Base-by-base conservation (phyloP, 2,888 invertebrate species). In the Aquatica leii region DNA sequence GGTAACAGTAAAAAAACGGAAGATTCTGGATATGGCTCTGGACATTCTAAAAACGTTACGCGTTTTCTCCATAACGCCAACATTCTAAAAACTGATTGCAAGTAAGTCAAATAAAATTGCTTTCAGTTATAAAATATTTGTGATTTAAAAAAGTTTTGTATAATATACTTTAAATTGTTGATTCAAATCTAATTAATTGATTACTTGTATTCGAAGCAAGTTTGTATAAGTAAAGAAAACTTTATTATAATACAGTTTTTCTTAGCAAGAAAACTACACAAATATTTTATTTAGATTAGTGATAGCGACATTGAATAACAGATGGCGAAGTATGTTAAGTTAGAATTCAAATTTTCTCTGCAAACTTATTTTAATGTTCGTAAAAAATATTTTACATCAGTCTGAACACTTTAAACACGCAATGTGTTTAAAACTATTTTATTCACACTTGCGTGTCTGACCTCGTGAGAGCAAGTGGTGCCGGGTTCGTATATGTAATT, bases 51-150 rank as follows among this genome's bases (percentile, higher is more conserved):
- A n/a, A 74, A 73, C 12, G 69, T 74, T 11, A 65, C 66, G 48
- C 60, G 65, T 40, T 77, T 77, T 62, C 56, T 72, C 15, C 65
- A 65, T 40, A 65, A 54, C 12, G 40, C 76, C 48, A 70, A 75
- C 40, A 61, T 77, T 41, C 76, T 75, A 2, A 73, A 73, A 59
- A 69, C 77, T 54, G 73, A 72, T 40, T 79, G 79, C 78, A 77
- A 73, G 79, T 79, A 76, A 35, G 75, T 72, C 12, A 1, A 21
- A 20, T 6, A 24, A 24, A 24, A 6, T 24, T 24, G 2, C n/a
- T n/a, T n/a, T n/a, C 6, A 34, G 34, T 34, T 34, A n/a, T n/a
- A n/a, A n/a, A n/a, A n/a, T n/a, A n/a, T n/a, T n/a, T n/a, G n/a
- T n/a, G n/a, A n/a, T n/a, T n/a, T n/a, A n/a, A n/a, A n/a, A n/a